Evolutionary conservation across 1,140 invertebrate species (phyloP), one percentile per base, ranked within the genome.

Genomic region (Aricia agestis): DNA sequence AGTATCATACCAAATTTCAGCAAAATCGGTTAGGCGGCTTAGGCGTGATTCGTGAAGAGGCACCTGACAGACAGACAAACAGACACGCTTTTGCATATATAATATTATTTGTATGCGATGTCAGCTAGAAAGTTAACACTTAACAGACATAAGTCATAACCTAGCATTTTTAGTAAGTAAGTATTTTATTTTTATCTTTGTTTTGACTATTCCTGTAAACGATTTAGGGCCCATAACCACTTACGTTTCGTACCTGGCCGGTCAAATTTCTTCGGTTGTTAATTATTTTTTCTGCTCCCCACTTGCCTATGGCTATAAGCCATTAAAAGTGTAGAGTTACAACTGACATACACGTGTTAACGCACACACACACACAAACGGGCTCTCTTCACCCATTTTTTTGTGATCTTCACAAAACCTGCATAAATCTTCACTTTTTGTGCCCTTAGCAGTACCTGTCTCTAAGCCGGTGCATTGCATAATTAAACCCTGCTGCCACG

Each of bases 371-470:
- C 17, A 63, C 15, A 59, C 2, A 59, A 5, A 59, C n/a, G n/a
- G n/a, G n/a, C n/a, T n/a, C n/a, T n/a, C 59, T 63, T 63, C 18
- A 63, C 59, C 59, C 59, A 63, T 25, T 63, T 63, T 63, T 63
- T 63, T 63, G 59, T 63, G 59, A 63, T 6, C 59, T 11, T 63
- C 59, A 63, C 59, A 63, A 63, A 63, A 63, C 17, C 17, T 63
- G 58, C 59, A 63, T 63, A 63, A 63, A 63, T 63, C 59, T 63
- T 63, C 59, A 63, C 59, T 63, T 63, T 63, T 63, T 63, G 59
- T 63, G 59, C 59, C 59, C 59, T 19, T 19, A 63, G 59, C 59
- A 63, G 19, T 63, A 63, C 59, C 59, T 63, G 59, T 63, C 59
- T 63, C 19, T 18, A 19, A 63, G 59, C 19, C 17, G 11, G 59